These are phyloP conservation scores for Sycophila sp. DNA, from an alignment of 1,140 invertebrate genomes.

Conservation along the genomic window DNA sequence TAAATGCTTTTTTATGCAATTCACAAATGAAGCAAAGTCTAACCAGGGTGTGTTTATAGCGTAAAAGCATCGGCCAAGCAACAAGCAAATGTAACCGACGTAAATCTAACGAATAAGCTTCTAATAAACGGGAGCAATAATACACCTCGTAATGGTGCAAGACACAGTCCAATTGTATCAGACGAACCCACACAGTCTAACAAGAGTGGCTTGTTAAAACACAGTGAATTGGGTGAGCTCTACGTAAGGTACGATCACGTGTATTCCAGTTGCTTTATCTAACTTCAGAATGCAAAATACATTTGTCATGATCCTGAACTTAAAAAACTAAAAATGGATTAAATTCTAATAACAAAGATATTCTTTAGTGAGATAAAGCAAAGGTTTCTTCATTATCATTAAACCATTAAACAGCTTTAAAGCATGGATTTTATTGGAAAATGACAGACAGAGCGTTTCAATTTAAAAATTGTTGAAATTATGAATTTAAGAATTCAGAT, in stretches of 20 bases:
- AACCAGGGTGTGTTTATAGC: slow-evolving; percentile 64
- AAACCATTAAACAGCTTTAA: slow-evolving; percentile 14
- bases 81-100: slow-evolving; percentile 56
- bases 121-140: slow-evolving; percentile 61
- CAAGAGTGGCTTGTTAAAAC: slow-evolving; percentile 65
- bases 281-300: slow-evolving; percentile 23
- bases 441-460: background rate
- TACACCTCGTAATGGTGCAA: slow-evolving; percentile 54
- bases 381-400: slow-evolving; percentile 25
- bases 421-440: slow-evolving; percentile 24
- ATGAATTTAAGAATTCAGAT: no score
- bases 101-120: slow-evolving; percentile 63
- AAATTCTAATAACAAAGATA: background rate
- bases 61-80: slow-evolving; percentile 58
- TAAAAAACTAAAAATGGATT: background rate
- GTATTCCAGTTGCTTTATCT: slow-evolving; percentile 53
- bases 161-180: slow-evolving; percentile 53
- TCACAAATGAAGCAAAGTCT: slow-evolving; percentile 38
- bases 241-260: slow-evolving; percentile 65
- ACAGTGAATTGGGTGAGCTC: slow-evolving; percentile 66
- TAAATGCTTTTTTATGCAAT: slow-evolving; percentile 6
- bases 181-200: slow-evolving; percentile 53
- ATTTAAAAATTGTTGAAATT: no score
- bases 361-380: slow-evolving; percentile 35
- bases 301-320: background rate